Conservation (phyloP, 2,797 vertebrate genomes). For the Eulemur albifrons region DNA sequence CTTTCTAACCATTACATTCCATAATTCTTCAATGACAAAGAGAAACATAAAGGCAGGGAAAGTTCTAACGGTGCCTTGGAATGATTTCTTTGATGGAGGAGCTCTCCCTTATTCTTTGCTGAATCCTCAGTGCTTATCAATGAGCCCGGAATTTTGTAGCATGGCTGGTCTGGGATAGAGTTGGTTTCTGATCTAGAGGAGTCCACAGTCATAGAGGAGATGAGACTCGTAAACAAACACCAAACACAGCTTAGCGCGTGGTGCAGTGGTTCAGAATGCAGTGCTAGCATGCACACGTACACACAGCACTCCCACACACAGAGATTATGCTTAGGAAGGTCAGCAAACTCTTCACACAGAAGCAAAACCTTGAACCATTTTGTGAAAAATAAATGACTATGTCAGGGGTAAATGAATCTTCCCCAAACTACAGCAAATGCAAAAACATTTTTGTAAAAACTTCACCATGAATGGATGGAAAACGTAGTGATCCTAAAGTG, state of each 20-base stretch:
- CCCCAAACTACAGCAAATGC: background rate
- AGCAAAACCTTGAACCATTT: background rate
- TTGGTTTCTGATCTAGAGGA: too few relatives aligned
- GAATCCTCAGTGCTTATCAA: background rate
- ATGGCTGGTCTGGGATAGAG: background rate
- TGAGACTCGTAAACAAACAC: background rate
- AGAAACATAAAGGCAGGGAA: background rate
- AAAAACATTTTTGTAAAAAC: background rate
- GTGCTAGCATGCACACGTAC: fast-evolving
- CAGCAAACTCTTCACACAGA: background rate
- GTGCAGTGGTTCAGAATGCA: background rate
- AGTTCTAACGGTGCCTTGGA: background rate
- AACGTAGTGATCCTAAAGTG: fast-evolving
- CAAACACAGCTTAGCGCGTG: too few relatives aligned
- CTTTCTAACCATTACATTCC: background rate
- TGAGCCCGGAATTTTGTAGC: background rate
- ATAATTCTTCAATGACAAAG: background rate
- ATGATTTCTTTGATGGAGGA: background rate
- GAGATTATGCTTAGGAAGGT: background rate
- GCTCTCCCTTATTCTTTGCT: background rate
- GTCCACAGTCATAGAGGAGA: background rate
- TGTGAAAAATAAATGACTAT: background rate
- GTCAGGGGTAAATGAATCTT: background rate
- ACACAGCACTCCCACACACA: background rate
- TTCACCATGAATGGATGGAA: background rate